A percentile compares a stretch with the other conserved stretches of the same genome.
Evolutionary conservation across 2,113 vertebrate species (phyloP).

Genomic region (Urocynchramus pylzowi): DNA sequence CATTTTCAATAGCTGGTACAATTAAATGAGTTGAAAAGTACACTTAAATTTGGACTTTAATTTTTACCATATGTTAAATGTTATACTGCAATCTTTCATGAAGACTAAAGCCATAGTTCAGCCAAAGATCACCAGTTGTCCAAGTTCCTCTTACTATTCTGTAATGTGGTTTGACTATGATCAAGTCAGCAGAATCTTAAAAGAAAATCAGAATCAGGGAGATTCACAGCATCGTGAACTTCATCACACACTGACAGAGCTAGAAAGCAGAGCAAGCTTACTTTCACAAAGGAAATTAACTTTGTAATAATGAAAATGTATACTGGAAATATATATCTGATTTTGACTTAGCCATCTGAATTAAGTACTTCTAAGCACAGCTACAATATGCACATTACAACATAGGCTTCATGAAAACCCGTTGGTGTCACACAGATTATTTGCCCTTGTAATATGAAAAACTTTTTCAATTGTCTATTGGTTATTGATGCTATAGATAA

Average conservation of each 20-base stretch:
- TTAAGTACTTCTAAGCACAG: not conserved
- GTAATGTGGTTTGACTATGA: not conserved
- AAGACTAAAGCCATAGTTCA: not conserved
- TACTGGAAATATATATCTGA: not conserved
- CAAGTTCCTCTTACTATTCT: not conserved
- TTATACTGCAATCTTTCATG: not conserved
- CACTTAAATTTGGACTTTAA: not conserved
- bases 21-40: not conserved
- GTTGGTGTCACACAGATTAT: not conserved
- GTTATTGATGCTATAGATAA: not conserved
- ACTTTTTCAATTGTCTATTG: not conserved
- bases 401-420: not conserved
- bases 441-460: not conserved
- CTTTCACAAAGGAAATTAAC: not conserved
- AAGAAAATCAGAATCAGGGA: not conserved
- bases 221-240: not conserved
- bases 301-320: not conserved
- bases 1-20: not conserved
- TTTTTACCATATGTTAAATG: not conserved
- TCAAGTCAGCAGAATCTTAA: not conserved
- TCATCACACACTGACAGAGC: not conserved
- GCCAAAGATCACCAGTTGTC: not conserved
- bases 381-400: accelerated
- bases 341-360: not conserved
- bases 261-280: not conserved